phyloP scores from a whole-genome alignment of 2,113 vertebrate genomes.

The Antennarius striatus region DNA sequence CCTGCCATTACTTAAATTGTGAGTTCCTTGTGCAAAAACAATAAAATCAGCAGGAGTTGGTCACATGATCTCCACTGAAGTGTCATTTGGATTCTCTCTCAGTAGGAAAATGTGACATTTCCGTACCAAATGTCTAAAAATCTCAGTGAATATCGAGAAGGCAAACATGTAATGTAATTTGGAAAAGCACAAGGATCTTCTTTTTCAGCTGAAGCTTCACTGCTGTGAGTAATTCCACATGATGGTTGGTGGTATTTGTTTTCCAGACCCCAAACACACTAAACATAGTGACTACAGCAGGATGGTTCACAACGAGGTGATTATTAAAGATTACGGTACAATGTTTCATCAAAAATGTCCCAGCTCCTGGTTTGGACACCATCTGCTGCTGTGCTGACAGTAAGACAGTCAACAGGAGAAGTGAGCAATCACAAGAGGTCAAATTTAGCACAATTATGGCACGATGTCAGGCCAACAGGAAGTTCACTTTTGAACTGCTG shows the following conservation, averaged over 20 bases:
- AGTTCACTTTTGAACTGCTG: not conserved
- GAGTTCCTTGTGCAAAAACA: conserved; percentile 5
- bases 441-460: conserved; percentile 34
- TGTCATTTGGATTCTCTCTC: conserved; percentile 5
- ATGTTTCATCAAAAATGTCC: not conserved
- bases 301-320: not conserved
- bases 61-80: not conserved
- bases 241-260: conserved; percentile 14
- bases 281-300: not conserved
- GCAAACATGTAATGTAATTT: conserved; percentile 45
- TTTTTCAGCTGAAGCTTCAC: conserved; percentile 14
- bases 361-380: not conserved
- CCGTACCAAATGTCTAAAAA: conserved; percentile 11
- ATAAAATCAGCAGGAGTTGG: not conserved
- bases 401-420: conserved; percentile 11
- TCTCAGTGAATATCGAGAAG: conserved; percentile 2
- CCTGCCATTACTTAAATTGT: conserved; percentile 35
- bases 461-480: not conserved
- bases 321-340: conserved; percentile 17
- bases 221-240: conserved; percentile 31
- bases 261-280: not conserved
- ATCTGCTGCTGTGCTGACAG: not conserved
- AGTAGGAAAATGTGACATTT: not conserved
- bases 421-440: conserved; percentile 24
- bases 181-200: conserved; percentile 9